Base-by-base conservation (phyloP, 2,888 invertebrate species). In the Pristionchus mayeri region DNA sequence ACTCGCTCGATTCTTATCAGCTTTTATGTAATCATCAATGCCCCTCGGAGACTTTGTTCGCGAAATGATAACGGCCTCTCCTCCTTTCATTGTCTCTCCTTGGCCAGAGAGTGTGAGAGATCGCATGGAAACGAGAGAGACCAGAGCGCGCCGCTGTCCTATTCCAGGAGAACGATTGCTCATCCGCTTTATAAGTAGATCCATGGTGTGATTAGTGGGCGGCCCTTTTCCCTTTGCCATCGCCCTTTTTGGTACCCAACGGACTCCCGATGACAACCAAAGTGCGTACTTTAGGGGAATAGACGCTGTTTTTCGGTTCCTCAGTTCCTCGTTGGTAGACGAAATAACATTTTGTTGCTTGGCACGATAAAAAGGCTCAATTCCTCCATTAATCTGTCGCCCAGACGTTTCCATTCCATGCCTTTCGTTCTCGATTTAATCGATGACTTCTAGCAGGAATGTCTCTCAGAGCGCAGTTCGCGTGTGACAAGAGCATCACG, bases 401-500 rank as follows among this genome's bases (percentile, higher is more conserved):
- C n/a, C n/a, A n/a, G n/a, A n/a, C n/a, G n/a, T n/a, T n/a, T n/a
- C n/a, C n/a, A n/a, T n/a, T n/a, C n/a, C n/a, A n/a, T n/a, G n/a
- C n/a, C n/a, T n/a, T 63, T 63, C 27, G 13, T 50, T 21, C 3
- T 21, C 21, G 1, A 11, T 30, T 44, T 16, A 71, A 44, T 71
- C 71, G 44, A 71, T 71, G 24, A n/a, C 30, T 13, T 44, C 7
- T 67, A 3, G 21, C 50, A 78, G 76, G 76, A 48, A 78, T 78
- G 76, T 86, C 87, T 85, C 89, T 92, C 37, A 90, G 92, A 75
- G 88, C 87, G 48, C 92, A 92, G 79, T 92, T 92, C 86, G 90
- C 90, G 79, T 91, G 91, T 67, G 93, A 93, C 90, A 93, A 93
- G 88, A 87, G 91, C 63, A 91, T 93, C 83, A 88, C 93, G 71